Evolutionary conservation across 2,797 vertebrate species (phyloP).

Genomic region (Alca torda): DNA sequence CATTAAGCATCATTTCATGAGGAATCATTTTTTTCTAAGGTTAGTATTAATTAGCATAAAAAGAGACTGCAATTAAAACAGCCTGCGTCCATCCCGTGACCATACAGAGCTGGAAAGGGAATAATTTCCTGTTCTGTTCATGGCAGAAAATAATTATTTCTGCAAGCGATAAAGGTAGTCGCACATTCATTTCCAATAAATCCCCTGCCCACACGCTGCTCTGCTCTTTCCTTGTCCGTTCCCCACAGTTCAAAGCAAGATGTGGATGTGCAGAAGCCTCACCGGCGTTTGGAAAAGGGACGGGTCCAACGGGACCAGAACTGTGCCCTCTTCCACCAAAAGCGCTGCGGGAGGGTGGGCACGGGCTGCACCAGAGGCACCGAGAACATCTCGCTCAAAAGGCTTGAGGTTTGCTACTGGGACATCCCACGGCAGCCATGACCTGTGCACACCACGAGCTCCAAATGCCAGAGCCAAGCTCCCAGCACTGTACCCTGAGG

Average conservation of each 20-base stretch:
- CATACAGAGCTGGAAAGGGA: background rate
- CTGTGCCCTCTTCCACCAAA: background rate
- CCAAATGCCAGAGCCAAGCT: background rate
- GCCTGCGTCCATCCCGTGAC: background rate
- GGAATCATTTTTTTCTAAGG: background rate
- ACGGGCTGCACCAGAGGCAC: background rate
- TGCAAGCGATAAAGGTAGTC: background rate
- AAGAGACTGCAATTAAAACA: background rate
- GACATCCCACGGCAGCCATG: background rate
- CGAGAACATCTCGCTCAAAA: background rate
- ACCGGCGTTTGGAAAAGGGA: background rate
- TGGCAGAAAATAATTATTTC: background rate
- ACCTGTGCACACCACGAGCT: too few species aligned
- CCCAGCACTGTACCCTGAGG: fast-evolving
- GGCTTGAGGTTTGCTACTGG: background rate
- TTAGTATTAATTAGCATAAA: background rate
- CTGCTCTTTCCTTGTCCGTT: background rate
- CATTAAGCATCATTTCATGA: background rate
- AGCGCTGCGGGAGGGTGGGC: too few species aligned
- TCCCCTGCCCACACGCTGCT: background rate
- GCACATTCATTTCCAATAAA: background rate
- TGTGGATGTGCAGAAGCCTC: background rate
- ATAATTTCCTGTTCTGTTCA: background rate
- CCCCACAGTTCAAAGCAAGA: background rate
- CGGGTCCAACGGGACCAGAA: background rate